Conservation (phyloP, 2,797 vertebrate species). For the Hippoglossus hippoglossus region DNA sequence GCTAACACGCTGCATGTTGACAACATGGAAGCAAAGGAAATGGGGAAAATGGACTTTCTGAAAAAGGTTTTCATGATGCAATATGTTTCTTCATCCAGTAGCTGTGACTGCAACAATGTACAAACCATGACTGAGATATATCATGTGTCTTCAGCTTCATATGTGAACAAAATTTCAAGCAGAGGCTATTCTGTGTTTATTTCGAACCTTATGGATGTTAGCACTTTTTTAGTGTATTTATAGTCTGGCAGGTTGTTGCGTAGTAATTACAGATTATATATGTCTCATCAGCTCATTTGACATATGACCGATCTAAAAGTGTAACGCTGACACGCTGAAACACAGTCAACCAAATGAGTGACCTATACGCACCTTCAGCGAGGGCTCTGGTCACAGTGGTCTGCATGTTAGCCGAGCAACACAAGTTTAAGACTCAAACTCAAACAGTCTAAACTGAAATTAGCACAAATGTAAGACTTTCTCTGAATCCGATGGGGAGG, state of each 20-base stretch:
- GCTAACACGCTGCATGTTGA: conserved; percentile 13
- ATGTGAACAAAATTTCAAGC: conserved; percentile 42
- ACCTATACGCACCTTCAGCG: conserved; percentile 54
- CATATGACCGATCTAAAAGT: conserved; percentile 76
- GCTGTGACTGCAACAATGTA: conserved; percentile 46
- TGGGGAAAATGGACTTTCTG: conserved; percentile 25
- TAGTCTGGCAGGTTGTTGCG: conserved; percentile 67
- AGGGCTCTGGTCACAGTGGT: conserved; percentile 39
- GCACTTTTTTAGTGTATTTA: conserved; percentile 65
- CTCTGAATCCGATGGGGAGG: conserved; percentile 57
- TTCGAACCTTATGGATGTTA: conserved; percentile 42
- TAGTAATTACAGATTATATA: conserved; percentile 73
- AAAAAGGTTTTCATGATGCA: conserved; percentile 41
- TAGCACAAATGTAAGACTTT: conserved; percentile 61
- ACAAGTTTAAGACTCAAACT: conserved; percentile 27
- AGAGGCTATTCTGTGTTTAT: conserved; percentile 46
- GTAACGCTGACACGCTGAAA: conserved; percentile 77
- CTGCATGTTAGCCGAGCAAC: conserved; percentile 33
- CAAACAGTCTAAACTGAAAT: conserved; percentile 30
- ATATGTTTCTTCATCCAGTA: conserved; percentile 39
- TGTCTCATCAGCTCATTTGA: conserved; percentile 72
- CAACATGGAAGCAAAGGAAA: conserved; percentile 16
- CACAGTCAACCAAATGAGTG: conserved; percentile 49
- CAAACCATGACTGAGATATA: not conserved
- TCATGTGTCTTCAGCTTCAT: not conserved